A percentile compares a stretch with the other conserved stretches of the same genome.
Conservation (phyloP, 2,888 invertebrate species). For the Temnothorax rugatulus region DNA sequence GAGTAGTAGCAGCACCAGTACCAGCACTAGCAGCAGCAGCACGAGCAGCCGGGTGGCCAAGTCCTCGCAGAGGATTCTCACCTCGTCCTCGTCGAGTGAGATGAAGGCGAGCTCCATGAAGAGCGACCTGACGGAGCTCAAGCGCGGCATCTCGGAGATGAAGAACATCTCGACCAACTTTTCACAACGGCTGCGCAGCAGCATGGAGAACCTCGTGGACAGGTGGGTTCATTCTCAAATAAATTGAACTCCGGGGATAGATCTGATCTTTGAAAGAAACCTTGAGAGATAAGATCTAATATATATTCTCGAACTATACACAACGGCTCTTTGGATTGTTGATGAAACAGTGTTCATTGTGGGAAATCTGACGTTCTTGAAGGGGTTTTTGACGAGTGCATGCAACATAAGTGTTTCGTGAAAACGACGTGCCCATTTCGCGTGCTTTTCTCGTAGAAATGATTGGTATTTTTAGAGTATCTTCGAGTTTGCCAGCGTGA, state of each 20-base stretch:
- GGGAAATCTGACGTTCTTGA: neutral
- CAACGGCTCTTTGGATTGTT: neutral
- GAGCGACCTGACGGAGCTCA: conserved; percentile 92
- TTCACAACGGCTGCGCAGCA: conserved; percentile 89
- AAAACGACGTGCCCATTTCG: neutral
- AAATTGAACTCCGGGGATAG: neutral
- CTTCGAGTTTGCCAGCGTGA: conserved; percentile 23
- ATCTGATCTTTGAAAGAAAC: neutral
- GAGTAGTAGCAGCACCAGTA: conserved; percentile 87
- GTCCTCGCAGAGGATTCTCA: conserved; percentile 88
- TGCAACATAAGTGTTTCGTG: neutral
- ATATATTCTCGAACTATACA: neutral
- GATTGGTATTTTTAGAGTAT: conserved; percentile 26
- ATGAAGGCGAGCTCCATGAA: conserved; percentile 94
- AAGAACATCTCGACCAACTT: conserved; percentile 89
- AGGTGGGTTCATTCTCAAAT: conserved; percentile 85
- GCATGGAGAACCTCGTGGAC: conserved; percentile 93
- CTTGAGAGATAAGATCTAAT: neutral
- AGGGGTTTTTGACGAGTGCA: neutral
- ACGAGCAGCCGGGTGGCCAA: conserved; percentile 87
- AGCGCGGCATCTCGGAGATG: conserved; percentile 95
- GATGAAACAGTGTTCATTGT: neutral
- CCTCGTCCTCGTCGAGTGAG: conserved; percentile 88
- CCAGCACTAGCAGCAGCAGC: conserved; percentile 88
- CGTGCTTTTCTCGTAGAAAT: conserved; percentile 5